These are phyloP conservation scores for Syngnathoides biaculeatus DNA, from an alignment of 2,113 vertebrate genomes.

Conservation along the genomic window DNA sequence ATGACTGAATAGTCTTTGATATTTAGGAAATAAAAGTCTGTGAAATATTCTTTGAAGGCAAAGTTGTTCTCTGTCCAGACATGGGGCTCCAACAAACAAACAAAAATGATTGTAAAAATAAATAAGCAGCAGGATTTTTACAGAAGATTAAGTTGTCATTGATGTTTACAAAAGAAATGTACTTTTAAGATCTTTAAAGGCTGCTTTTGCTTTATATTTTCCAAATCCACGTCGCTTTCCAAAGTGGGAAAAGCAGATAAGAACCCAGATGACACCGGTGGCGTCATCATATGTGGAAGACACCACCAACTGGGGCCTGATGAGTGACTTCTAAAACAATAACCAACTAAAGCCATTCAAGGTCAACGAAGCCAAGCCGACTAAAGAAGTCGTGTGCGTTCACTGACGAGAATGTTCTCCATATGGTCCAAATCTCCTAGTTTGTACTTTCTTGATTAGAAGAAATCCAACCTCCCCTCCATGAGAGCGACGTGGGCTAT, in stretches of 20 bases:
- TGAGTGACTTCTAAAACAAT: neutral
- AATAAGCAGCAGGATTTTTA: no score
- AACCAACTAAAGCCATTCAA: neutral
- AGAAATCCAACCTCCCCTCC: neutral
- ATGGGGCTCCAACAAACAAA: no score
- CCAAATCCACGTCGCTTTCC: neutral
- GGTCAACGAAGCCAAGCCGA: neutral
- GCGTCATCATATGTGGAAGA: neutral
- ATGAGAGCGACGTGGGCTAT: neutral
- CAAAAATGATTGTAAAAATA: no score
- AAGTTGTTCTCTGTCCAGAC: no score
- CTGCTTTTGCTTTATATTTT: neutral
- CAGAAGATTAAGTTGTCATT: neutral
- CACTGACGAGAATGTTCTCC: neutral
- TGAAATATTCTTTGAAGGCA: no score
- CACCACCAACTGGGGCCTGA: neutral
- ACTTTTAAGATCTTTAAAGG: neutral
- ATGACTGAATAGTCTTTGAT: no score
- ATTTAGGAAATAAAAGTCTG: no score
- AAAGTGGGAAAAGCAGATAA: slow-evolving; percentile 1
- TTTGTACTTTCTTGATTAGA: neutral
- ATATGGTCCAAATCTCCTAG: neutral
- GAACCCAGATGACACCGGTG: neutral
- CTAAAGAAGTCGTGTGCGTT: neutral
- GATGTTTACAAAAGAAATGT: neutral